Evolutionary conservation across 37 sponge, comb jelly and placozoan genomes (phyloP).

Genomic region (Bolinopsis microptera): DNA sequence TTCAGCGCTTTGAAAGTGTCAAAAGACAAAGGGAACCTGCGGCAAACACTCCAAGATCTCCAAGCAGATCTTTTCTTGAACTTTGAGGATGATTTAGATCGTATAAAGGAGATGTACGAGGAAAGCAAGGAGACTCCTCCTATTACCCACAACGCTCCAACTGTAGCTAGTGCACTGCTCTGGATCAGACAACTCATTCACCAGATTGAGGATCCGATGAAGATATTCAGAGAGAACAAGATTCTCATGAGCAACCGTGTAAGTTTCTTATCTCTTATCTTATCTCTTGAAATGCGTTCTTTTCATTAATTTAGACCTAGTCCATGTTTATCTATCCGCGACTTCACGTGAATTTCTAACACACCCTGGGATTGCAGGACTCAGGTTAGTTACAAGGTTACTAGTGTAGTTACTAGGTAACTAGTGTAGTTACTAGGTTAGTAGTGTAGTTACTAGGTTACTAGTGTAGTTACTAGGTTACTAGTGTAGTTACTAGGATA

Average conservation of each 20-base stretch:
- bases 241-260: conserved; percentile 76
- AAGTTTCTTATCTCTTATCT: too few species aligned
- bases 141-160: conserved; percentile 67
- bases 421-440: too few species aligned
- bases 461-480: too few species aligned
- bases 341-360: too few species aligned
- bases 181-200: conserved; percentile 79
- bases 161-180: conserved; percentile 73
- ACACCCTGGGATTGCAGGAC: too few species aligned
- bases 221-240: conserved; percentile 71
- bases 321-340: too few species aligned
- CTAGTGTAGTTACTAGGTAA: too few species aligned
- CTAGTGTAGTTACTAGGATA: too few species aligned
- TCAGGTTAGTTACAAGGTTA: too few species aligned
- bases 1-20: neutral
- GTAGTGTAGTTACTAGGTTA: too few species aligned
- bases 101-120: conserved; percentile 73
- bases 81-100: conserved; percentile 74
- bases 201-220: conserved; percentile 82
- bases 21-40: neutral
- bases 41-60: conserved; percentile 43
- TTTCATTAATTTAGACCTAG: neutral
- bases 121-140: conserved; percentile 81
- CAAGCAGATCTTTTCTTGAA: conserved; percentile 60
- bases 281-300: neutral